Evolutionary conservation across 2,888 invertebrate genomes (phyloP).

Genomic region (Cinara cedri): DNA sequence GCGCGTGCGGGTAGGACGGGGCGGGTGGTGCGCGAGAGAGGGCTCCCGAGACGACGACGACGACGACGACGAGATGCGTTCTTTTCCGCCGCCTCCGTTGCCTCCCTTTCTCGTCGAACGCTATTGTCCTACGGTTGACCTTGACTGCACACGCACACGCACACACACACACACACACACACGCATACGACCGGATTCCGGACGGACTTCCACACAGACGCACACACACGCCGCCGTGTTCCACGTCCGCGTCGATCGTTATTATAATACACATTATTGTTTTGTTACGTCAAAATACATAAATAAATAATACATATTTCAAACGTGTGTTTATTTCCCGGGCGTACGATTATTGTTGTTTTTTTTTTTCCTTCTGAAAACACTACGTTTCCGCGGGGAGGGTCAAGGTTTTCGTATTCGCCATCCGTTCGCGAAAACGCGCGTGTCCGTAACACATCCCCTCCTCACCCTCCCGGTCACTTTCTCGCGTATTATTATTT

Average conservation of each 20-base stretch:
- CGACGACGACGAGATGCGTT: constrained; percentile 48
- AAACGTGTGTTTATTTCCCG: constrained; percentile 5
- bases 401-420: constrained; percentile 40
- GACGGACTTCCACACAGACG: constrained; percentile 47
- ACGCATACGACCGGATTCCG: constrained; percentile 49
- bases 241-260: not conserved
- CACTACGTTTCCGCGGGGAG: not conserved
- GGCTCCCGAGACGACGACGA: constrained; percentile 42
- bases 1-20: too few relatives aligned
- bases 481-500: constrained; percentile 19
- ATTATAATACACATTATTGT: not conserved
- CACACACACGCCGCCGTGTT: not conserved
- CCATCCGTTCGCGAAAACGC: constrained; percentile 3
- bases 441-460: not conserved
- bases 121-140: constrained; percentile 57
- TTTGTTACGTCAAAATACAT: not conserved
- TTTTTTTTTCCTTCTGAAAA: not conserved
- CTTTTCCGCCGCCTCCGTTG: constrained; percentile 46
- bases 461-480: not conserved
- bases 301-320: not conserved
- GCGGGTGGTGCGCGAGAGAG: constrained; percentile 14
- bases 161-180: not conserved
- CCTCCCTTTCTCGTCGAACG: constrained; percentile 44
- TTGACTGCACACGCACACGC: constrained; percentile 37
- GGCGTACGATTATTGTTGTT: not conserved